Conservation (phyloP, 2,888 invertebrate species). For the Mimachlamys varia region DNA sequence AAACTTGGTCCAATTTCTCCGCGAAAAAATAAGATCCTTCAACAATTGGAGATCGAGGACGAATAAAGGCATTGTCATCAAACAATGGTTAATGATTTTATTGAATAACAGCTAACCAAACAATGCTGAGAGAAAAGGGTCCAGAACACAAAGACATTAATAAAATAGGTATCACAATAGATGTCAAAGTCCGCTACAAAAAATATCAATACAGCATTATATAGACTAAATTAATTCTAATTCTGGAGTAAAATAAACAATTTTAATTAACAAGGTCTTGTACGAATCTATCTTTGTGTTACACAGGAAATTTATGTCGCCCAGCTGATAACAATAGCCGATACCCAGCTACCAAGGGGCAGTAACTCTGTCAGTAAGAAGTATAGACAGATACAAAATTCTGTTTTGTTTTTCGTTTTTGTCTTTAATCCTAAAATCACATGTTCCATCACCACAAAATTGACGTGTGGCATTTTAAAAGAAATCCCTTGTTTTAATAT, state of each 20-base stretch:
- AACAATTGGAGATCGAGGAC: neutral
- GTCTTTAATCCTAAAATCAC: neutral
- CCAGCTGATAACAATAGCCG: neutral
- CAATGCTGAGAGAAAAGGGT: neutral
- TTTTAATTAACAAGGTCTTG: neutral
- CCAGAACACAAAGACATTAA: neutral
- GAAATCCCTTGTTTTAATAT: slow-evolving; percentile 14
- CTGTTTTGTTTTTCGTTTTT: too few species aligned
- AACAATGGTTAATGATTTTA: slow-evolving; percentile 4
- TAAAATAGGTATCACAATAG: neutral
- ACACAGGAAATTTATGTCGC: neutral
- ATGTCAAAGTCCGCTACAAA: neutral
- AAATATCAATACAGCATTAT: neutral
- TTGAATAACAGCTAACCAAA: neutral
- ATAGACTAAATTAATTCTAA: neutral
- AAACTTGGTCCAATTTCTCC: slow-evolving; percentile 13
- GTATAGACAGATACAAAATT: neutral
- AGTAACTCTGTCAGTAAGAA: neutral
- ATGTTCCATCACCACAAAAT: neutral
- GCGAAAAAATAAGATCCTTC: neutral
- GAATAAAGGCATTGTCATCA: neutral
- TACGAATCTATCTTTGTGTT: neutral
- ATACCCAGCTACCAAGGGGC: neutral
- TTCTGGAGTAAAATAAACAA: neutral
- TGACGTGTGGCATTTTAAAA: neutral